Base-by-base conservation (phyloP, 1,140 invertebrate species). In the Plodia interpunctella region DNA sequence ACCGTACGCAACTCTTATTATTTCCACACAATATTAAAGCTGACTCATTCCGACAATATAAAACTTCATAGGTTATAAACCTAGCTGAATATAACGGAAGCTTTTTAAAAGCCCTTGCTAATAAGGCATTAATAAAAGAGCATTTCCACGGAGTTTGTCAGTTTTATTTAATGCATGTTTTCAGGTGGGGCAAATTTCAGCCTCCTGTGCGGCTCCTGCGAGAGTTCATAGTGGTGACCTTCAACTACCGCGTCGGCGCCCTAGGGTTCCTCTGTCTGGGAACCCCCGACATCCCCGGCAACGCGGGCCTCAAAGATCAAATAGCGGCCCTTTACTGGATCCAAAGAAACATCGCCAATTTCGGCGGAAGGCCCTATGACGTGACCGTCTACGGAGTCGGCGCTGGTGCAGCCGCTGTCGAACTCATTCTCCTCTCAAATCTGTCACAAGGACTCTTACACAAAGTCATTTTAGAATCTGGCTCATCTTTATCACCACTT, bases 261-360 rank as follows among this genome's bases (percentile, higher is more conserved):
- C 76, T 92, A 8, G 92, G 92, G 0, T 95, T 95, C 69, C 74
- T 95, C 13, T 93, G 92, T 61, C 92, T 93, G 0, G 91, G 91
- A 25, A 92, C 91, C 52, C 74, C 86, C 0, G 86, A 89, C 2
- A 88, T 91, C 0, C 91, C 94, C 0, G 95, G 95, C 17, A 96
- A 96, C 76, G 91, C 92, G 49, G 95, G 94, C 5, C 78, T 96
- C 38, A 94, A 94, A 66, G 96, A 97, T 84, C 94, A 96, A 80
- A 90, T 92, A 1, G 80, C 92, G 49, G 93, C 93, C 0, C 85
- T 97, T 8, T 91, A 93, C 66, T 97, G 96, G 95, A 90, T 96
- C 0, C 90, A 94, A 20, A 88, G 91, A 62, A 95, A 96, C 66
- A 95, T 96, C 10, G 88, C 68, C 3, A 71, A 83, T 2, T 96